Conservation (phyloP, 2,113 vertebrate genomes). For the Brachypteracias leptosomus region DNA sequence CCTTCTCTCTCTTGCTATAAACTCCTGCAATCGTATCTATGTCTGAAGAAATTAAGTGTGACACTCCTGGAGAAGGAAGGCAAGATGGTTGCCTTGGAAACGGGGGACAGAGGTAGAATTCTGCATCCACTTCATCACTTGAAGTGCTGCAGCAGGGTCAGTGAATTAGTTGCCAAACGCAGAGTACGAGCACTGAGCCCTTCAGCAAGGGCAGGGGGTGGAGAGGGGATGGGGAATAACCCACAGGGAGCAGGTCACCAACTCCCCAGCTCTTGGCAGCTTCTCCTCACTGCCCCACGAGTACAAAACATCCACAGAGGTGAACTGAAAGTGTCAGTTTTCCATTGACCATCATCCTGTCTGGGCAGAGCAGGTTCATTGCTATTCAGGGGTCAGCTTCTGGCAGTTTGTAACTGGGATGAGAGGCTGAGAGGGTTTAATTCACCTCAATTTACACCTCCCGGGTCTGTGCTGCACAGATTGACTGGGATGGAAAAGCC, state of each 20-base stretch:
- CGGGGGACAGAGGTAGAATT: conserved; percentile 52
- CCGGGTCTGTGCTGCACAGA: neutral
- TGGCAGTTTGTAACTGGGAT: neutral
- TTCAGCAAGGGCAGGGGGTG: neutral
- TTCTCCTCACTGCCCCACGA: neutral
- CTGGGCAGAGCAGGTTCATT: neutral
- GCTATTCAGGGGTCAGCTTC: neutral
- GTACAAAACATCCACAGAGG: neutral
- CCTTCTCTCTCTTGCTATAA: neutral
- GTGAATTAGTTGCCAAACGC: conserved; percentile 23
- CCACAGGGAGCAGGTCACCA: neutral
- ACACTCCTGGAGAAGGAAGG: conserved; percentile 40
- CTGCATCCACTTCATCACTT: conserved; percentile 58
- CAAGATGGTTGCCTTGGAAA: conserved; percentile 65
- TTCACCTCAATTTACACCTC: neutral
- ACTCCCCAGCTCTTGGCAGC: neutral
- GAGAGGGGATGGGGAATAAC: neutral
- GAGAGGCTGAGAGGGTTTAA: neutral
- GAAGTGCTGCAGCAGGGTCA: conserved; percentile 56
- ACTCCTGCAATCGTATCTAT: neutral
- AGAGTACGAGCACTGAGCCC: neutral
- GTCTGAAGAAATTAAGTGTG: conserved; percentile 45
- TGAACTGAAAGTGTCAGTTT: neutral
- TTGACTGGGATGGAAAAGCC: neutral
- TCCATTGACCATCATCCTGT: neutral